A percentile compares a stretch with the other conserved stretches of the same genome.
Evolutionary conservation across 2,797 vertebrate genomes (phyloP).

Genomic region (Miichthys miiuy): DNA sequence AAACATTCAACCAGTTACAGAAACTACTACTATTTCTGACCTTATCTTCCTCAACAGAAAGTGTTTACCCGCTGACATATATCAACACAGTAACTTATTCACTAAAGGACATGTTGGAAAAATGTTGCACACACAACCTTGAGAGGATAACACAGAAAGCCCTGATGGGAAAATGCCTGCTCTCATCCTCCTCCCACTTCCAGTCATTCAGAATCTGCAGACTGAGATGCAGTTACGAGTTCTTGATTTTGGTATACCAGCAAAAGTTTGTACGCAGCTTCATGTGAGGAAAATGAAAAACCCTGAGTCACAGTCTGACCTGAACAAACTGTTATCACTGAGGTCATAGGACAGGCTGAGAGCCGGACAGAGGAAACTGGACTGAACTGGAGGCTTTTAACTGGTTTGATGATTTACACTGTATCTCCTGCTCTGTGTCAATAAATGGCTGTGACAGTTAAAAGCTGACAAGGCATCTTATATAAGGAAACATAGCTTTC

Average conservation of each 20-base stretch:
- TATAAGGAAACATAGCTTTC: background rate
- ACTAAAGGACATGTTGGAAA: background rate
- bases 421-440: background rate
- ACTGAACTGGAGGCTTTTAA: constrained; percentile 9
- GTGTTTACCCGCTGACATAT: background rate
- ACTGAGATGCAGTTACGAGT: background rate
- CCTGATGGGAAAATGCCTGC: background rate
- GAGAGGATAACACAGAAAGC: background rate
- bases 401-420: constrained; percentile 54
- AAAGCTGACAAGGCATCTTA: constrained; percentile 4
- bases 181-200: background rate
- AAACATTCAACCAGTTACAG: background rate
- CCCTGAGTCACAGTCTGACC: background rate
- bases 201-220: constrained; percentile 5
- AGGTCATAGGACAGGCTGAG: background rate
- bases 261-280: background rate
- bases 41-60: background rate
- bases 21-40: constrained; percentile 4
- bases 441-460: constrained; percentile 28
- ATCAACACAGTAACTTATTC: constrained; percentile 24
- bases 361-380: background rate
- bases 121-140: constrained; percentile 20
- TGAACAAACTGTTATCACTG: constrained; percentile 26
- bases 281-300: constrained; percentile 2
- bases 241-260: background rate